A percentile compares a stretch with the other conserved stretches of the same genome.
phyloP scores from a whole-genome alignment of 2,113 vertebrate genomes.

The Manacus vitellinus region DNA sequence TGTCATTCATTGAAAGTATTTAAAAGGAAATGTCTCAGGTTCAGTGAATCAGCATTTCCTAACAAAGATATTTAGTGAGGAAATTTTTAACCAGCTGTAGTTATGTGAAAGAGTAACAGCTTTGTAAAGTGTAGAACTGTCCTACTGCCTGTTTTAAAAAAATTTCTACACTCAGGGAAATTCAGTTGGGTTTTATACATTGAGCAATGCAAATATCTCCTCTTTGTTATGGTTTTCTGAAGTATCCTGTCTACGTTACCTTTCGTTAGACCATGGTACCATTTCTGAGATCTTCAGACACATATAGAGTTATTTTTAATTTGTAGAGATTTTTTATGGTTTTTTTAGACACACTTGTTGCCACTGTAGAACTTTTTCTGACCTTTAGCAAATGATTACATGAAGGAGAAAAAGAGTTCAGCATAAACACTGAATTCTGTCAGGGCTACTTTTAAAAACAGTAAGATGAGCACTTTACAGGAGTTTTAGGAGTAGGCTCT shows the following conservation, averaged over 20 bases:
- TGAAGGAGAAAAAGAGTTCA: not conserved
- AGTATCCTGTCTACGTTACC: not conserved
- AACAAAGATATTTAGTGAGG: not conserved
- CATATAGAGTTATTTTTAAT: not conserved
- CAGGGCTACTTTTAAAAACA: not conserved
- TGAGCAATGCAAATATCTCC: not conserved
- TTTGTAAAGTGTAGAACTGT: not conserved
- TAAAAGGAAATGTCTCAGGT: not conserved
- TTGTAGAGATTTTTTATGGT: not conserved
- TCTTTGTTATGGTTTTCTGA: not conserved
- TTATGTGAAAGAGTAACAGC: not conserved
- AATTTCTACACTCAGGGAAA: not conserved
- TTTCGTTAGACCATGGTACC: not conserved
- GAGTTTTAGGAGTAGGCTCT: not conserved
- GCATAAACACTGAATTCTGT: not conserved
- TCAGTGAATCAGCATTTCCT: not conserved
- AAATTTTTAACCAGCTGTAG: conserved; percentile 16
- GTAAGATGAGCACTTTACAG: not conserved
- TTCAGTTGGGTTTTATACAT: not conserved
- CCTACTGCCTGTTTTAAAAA: not conserved
- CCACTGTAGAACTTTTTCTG: not conserved
- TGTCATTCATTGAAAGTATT: not conserved
- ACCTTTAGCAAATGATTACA: not conserved
- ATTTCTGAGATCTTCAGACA: not conserved
- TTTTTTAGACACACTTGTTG: not conserved